These are phyloP conservation scores for Falco rusticolus DNA, from an alignment of 2,797 vertebrate genomes.

Conservation along the genomic window DNA sequence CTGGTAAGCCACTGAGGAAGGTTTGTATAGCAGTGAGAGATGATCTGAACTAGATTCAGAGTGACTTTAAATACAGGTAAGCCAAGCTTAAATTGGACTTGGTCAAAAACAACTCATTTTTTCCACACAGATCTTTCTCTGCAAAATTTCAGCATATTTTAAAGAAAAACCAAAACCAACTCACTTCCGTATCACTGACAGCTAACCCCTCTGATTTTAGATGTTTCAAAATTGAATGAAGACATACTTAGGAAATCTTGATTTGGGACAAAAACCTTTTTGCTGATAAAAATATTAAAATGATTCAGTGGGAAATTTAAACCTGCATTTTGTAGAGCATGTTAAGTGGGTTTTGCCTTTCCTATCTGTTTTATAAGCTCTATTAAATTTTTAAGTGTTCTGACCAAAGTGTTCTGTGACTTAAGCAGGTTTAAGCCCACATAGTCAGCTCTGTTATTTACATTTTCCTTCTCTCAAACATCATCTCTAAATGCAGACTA, in stretches of 20 bases:
- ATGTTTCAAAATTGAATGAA: not conserved
- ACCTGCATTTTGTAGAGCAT: not conserved
- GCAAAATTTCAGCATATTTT: not conserved
- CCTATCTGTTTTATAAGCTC: not conserved
- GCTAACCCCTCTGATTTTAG: not conserved
- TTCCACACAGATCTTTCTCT: not conserved
- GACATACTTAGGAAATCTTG: not conserved
- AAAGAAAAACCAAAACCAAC: not conserved
- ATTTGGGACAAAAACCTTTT: not conserved
- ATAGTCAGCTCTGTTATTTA: not conserved
- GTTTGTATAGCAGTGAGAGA: not conserved
- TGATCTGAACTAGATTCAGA: not conserved
- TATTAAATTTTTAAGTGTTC: not conserved
- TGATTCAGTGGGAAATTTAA: not conserved
- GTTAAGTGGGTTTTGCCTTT: not conserved
- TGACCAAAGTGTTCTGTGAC: not conserved
- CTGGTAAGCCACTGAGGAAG: not conserved
- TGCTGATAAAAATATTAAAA: not conserved
- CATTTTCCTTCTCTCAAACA: constrained; percentile 7
- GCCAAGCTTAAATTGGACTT: not conserved
- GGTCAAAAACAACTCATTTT: not conserved
- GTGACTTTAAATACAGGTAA: not conserved
- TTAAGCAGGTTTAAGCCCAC: not conserved
- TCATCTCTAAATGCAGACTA: not conserved
- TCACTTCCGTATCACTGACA: not conserved